These are phyloP conservation scores for Stenolophus ochropezus DNA, from an alignment of 2,888 invertebrate genomes.

Conservation along the genomic window DNA sequence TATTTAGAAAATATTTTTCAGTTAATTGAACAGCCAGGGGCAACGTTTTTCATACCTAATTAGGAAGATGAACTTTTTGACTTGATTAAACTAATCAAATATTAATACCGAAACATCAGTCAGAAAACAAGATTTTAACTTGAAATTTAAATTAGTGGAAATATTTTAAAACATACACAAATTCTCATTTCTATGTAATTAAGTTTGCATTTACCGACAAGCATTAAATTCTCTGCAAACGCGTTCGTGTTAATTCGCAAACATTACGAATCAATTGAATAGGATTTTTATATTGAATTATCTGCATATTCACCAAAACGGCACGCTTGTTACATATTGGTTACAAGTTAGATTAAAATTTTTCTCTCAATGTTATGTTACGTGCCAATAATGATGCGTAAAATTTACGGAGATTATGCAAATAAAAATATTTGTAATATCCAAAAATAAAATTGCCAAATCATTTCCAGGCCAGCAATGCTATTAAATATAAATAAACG, in stretches of 20 bases:
- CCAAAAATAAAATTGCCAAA: neutral
- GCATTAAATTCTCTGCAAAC: neutral
- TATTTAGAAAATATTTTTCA: slow-evolving; percentile 22
- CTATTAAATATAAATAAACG: neutral
- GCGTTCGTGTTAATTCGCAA: slow-evolving; percentile 21
- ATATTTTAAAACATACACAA: slow-evolving; percentile 19
- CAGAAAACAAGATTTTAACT: slow-evolving; percentile 25
- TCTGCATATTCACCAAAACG: slow-evolving; percentile 7
- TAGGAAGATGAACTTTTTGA: slow-evolving; percentile 25
- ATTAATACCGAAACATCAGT: slow-evolving; percentile 24
- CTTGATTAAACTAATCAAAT: slow-evolving; percentile 36
- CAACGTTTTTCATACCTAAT: slow-evolving; percentile 11
- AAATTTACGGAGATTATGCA: neutral
- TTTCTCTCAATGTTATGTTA: slow-evolving; percentile 15
- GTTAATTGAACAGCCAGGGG: neutral
- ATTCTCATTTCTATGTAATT: neutral
- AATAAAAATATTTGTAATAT: neutral
- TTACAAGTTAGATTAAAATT: slow-evolving; percentile 26
- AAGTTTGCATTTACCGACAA: slow-evolving; percentile 8
- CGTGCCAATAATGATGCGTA: neutral
- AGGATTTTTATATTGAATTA: neutral
- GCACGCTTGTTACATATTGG: slow-evolving; percentile 36
- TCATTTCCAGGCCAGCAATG: neutral
- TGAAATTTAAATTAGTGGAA: slow-evolving; percentile 12
- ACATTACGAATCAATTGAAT: slow-evolving; percentile 16